Evolutionary conservation across 2,888 invertebrate genomes (phyloP), one percentile per base, ranked within the genome.

Genomic region (Erynnis tages): DNA sequence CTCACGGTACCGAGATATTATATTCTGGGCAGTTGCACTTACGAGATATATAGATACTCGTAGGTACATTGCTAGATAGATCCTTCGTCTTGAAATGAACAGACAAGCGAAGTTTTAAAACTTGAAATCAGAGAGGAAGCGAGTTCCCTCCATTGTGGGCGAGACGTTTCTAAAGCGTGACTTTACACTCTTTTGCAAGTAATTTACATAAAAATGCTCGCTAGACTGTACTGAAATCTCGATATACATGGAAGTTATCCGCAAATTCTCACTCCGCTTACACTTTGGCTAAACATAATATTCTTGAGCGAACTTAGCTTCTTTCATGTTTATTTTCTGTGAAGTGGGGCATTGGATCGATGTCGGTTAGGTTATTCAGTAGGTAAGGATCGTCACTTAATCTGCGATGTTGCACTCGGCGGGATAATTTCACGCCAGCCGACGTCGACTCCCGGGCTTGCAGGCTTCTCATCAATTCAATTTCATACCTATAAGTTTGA

Each of bases 361-460:
- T 61, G 61, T 56, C 55, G 54, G 58, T 61, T 57, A 59, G 65
- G 67, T 75, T 76, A 73, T 71, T 67, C 69, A 65, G 61, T 60
- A 65, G 66, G 69, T 69, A 62, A 60, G 65, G 69, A 72, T 71
- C 67, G 71, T 60, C 76, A 79, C 72, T 82, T 79, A 79, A 81
- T 81, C 78, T 74, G 58, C 67, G 71, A 77, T 73, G 76, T 76
- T 73, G 79, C 80, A 74, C 73, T 76, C 73, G 67, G 63, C 57
- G 60, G 69, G 71, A 81, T 81, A 81, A 84, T 81, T 82, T 83
- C 75, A 79, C 76, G 80, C 73, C 71, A 65, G 56, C 59, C 69
- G 61, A 54, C 57, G 59, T 35, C 56, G 57, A 59, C 59, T 56
- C 49, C 55, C 47, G 54, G 63, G 60, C 58, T 62, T 62, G 66